Evolutionary conservation across 2,113 vertebrate species (phyloP).

Genomic region (Rostratula benghalensis): DNA sequence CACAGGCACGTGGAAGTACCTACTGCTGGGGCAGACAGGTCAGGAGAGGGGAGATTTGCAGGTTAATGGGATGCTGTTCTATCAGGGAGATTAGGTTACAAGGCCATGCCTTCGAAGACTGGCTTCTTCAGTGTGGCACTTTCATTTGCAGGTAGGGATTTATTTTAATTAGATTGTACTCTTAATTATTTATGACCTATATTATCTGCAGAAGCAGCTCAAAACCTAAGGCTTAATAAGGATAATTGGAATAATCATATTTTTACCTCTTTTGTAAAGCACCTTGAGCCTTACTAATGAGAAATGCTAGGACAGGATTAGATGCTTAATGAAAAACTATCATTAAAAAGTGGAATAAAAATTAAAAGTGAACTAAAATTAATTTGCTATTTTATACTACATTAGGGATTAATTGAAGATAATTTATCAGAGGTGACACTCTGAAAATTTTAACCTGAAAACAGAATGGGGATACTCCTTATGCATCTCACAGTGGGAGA

Average conservation of each 20-base stretch:
- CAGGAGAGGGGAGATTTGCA: neutral
- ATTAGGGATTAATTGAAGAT: neutral
- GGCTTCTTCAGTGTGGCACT: neutral
- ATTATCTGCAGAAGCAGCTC: conserved; percentile 11
- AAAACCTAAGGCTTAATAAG: neutral
- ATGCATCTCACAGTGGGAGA: neutral
- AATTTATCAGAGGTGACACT: neutral
- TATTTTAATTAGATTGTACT: conserved; percentile 22
- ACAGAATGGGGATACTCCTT: neutral
- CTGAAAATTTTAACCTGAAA: neutral
- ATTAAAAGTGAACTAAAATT: neutral
- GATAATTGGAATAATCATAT: neutral
- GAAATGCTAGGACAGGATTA: neutral
- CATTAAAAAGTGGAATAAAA: neutral
- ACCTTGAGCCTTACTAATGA: conserved; percentile 17
- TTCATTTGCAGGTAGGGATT: neutral
- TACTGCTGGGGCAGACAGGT: neutral
- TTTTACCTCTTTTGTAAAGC: conserved; percentile 21
- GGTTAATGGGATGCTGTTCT: neutral
- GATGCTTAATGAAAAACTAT: neutral
- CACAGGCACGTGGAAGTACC: neutral
- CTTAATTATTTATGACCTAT: conserved; percentile 20
- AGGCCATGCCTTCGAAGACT: neutral
- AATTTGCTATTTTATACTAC: neutral
- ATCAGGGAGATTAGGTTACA: neutral